Evolutionary conservation across 2,113 vertebrate genomes (phyloP).

Genomic region (Nothocercus julius): DNA sequence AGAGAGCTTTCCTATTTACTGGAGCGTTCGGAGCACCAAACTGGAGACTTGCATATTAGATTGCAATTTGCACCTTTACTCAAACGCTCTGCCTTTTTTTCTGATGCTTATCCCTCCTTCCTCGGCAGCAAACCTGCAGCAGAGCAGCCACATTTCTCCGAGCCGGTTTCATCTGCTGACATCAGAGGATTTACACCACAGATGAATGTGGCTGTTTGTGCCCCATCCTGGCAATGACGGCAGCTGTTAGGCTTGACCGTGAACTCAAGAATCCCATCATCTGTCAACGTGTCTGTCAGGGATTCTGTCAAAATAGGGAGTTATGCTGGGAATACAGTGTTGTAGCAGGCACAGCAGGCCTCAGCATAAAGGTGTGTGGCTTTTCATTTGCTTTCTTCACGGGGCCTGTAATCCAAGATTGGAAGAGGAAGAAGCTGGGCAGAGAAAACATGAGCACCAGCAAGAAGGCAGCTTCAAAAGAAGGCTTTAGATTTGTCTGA

Average conservation of each 20-base stretch:
- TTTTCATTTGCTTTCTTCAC: neutral
- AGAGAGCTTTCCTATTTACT: constrained; percentile 50
- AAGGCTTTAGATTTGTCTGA: neutral
- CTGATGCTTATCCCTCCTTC: neutral
- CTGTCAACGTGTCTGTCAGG: neutral
- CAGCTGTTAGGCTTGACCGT: constrained; percentile 16
- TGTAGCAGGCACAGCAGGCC: neutral
- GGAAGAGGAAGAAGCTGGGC: neutral
- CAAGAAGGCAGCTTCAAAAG: neutral
- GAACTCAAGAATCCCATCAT: constrained; percentile 13
- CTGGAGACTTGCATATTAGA: constrained; percentile 37
- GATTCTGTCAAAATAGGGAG: constrained; percentile 7
- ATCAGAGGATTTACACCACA: constrained; percentile 8
- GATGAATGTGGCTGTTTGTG: constrained; percentile 28
- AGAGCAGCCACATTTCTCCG: neutral
- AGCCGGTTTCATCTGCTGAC: constrained; percentile 12
- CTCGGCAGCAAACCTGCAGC: neutral
- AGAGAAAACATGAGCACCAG: neutral
- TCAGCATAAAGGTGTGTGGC: neutral
- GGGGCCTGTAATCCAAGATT: neutral
- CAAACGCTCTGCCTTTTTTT: constrained; percentile 21
- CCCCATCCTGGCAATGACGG: neutral
- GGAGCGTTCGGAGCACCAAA: constrained; percentile 36
- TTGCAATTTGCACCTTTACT: constrained; percentile 51
- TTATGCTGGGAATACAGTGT: neutral